A percentile compares a stretch with the other conserved stretches of the same genome.
Evolutionary conservation across 92 coral and sea anemone species (phyloP).

Genomic region (Zoanthus sociatus): DNA sequence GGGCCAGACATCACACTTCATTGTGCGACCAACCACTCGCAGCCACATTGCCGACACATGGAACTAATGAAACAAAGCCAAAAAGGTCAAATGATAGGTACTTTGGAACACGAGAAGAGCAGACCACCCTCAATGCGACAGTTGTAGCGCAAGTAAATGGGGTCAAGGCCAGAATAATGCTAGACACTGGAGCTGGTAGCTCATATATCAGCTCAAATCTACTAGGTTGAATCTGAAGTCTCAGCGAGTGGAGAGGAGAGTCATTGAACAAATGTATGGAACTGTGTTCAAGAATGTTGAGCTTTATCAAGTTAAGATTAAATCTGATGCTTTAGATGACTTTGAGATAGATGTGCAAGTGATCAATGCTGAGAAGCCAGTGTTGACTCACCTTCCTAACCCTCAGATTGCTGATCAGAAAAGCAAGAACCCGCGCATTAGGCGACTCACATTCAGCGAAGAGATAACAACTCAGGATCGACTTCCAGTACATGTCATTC

Average conservation of each 20-base stretch:
- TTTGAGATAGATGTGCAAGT: constrained; percentile 52
- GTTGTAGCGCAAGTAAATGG: constrained; percentile 61
- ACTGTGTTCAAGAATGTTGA: constrained; percentile 55
- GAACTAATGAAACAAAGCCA: not conserved
- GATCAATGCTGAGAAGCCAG: constrained; percentile 61
- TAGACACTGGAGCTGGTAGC: constrained; percentile 73
- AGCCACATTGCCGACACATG: not conserved
- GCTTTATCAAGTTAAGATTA: constrained; percentile 41
- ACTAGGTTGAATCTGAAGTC: constrained; percentile 44
- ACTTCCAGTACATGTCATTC: constrained; percentile 64
- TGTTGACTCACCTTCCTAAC: constrained; percentile 56
- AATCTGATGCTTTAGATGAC: constrained; percentile 7
- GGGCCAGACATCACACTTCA: constrained; percentile 62
- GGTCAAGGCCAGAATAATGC: constrained; percentile 58
- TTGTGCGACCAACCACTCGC: constrained; percentile 44
- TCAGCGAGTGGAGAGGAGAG: constrained; percentile 45
- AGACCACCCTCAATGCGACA: constrained; percentile 40
- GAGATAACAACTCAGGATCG: constrained; percentile 44
- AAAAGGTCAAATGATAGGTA: not conserved
- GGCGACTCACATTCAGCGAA: constrained; percentile 60
- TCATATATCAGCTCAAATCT: constrained; percentile 61
- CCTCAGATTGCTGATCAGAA: constrained; percentile 60
- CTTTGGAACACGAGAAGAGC: not conserved
- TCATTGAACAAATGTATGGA: constrained; percentile 68
- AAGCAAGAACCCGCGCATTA: constrained; percentile 38